Conservation (phyloP, 2,113 vertebrate species). For the Dolichallabes microphthalmus region DNA sequence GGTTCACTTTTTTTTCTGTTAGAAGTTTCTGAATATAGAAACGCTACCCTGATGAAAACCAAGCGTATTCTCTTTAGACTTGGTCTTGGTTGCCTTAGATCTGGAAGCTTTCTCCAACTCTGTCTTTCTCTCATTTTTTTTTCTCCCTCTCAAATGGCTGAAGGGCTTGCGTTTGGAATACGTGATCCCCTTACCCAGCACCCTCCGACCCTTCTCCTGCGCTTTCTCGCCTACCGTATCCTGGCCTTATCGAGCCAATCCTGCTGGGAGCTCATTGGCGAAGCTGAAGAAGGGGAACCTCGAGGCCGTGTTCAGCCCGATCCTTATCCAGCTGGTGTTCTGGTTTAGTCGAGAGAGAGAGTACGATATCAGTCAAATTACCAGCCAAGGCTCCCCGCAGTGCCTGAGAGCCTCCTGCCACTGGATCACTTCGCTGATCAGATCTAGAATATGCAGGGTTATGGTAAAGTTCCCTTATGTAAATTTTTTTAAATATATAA, state of each 20-base stretch:
- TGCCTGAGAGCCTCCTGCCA: not conserved
- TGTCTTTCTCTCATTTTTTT: not conserved
- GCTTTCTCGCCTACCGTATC: not conserved
- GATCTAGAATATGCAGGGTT: not conserved
- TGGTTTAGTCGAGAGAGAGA: constrained; percentile 42
- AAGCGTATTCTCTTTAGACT: constrained; percentile 51
- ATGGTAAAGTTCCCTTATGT: not conserved
- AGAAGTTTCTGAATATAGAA: constrained; percentile 56
- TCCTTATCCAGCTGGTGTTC: constrained; percentile 24
- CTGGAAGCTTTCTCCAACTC: constrained; percentile 5
- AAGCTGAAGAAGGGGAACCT: constrained; percentile 61
- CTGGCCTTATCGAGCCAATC: constrained; percentile 52
- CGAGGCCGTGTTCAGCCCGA: constrained; percentile 49
- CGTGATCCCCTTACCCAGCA: not conserved
- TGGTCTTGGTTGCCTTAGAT: constrained; percentile 38
- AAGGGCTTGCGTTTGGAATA: constrained; percentile 29
- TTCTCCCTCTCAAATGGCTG: constrained; percentile 34
- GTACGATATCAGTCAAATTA: constrained; percentile 33
- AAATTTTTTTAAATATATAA: not conserved
- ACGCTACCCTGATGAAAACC: constrained; percentile 36
- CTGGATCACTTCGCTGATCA: not conserved
- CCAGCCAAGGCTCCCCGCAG: constrained; percentile 31
- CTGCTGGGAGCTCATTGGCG: constrained; percentile 59
- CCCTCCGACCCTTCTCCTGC: not conserved
- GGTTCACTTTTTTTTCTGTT: constrained; percentile 60